A percentile compares a stretch with the other conserved stretches of the same genome.
Evolutionary conservation across 2,888 invertebrate species (phyloP).

Genomic region (Rhingia rostrata): DNA sequence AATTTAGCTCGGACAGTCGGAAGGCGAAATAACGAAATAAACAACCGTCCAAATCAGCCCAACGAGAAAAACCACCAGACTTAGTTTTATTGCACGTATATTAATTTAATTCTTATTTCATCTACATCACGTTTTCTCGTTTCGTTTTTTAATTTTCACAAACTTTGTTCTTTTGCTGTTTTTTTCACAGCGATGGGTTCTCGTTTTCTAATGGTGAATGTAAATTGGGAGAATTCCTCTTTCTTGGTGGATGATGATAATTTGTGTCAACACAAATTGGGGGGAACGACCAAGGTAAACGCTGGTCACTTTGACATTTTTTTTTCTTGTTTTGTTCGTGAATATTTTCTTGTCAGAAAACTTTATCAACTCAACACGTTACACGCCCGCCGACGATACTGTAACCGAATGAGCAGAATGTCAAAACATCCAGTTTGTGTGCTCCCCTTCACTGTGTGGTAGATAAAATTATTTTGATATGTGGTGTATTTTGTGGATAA

Average conservation of each 20-base stretch:
- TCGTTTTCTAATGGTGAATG: conserved; percentile 3
- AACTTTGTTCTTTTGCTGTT: conserved; percentile 14
- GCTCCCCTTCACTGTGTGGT: conserved; percentile 65
- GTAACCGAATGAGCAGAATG: conserved; percentile 69
- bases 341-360: conserved; percentile 17
- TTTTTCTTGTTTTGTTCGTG: conserved; percentile 4
- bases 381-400: conserved; percentile 69
- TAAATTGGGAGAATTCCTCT: neutral
- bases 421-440: conserved; percentile 61
- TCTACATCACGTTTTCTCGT: conserved; percentile 16
- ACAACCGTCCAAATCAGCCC: conserved; percentile 9
- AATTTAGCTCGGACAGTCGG: conserved; percentile 3
- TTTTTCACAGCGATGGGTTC: conserved; percentile 9
- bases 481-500: conserved; percentile 47
- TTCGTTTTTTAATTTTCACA: conserved; percentile 16
- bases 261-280: conserved; percentile 28
- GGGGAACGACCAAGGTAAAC: conserved; percentile 18
- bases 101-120: conserved; percentile 13
- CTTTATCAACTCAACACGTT: conserved; percentile 18
- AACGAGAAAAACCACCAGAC: conserved; percentile 48
- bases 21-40: conserved; percentile 43
- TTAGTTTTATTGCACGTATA: conserved; percentile 3
- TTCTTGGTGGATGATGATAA: neutral
- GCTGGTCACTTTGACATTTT: conserved; percentile 34
- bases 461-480: conserved; percentile 29